Evolutionary conservation across 2,113 vertebrate genomes (phyloP).

Genomic region (Chamaetylas fuelleborni): DNA sequence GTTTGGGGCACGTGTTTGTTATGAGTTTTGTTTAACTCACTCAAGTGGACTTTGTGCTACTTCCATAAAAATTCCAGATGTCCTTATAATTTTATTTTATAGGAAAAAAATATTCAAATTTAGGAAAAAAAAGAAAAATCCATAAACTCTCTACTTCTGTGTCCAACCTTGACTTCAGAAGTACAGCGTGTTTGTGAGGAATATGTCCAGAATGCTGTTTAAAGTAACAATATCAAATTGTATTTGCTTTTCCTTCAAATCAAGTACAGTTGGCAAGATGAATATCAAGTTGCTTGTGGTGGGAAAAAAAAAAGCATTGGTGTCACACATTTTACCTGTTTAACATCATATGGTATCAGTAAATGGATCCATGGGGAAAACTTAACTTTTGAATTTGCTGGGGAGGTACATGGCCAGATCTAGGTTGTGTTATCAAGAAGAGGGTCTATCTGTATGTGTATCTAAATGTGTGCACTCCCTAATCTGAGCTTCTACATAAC

Average conservation of each 20-base stretch:
- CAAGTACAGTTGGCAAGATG: not conserved
- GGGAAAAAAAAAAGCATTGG: not conserved
- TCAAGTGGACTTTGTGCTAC: not conserved
- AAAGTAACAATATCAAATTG: not conserved
- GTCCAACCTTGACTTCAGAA: not conserved
- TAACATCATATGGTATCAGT: not conserved
- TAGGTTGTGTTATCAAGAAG: not conserved
- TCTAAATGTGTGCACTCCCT: not conserved
- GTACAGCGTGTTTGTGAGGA: not conserved
- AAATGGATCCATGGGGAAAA: not conserved
- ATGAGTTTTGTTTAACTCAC: not conserved
- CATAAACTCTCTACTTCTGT: not conserved
- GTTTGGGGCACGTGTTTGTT: not conserved
- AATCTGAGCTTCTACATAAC: not conserved
- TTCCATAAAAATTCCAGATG: not conserved
- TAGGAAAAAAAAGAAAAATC: not conserved
- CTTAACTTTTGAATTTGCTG: not conserved
- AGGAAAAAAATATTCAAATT: not conserved
- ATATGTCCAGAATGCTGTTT: not conserved
- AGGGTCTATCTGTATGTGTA: not conserved
- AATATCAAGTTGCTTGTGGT: not conserved
- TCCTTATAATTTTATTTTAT: not conserved
- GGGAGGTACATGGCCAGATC: not conserved
- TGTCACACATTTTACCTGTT: not conserved
- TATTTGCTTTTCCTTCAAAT: not conserved